Conservation (phyloP, 2,888 invertebrate species). For the Drosophila paranaensis region DNA sequence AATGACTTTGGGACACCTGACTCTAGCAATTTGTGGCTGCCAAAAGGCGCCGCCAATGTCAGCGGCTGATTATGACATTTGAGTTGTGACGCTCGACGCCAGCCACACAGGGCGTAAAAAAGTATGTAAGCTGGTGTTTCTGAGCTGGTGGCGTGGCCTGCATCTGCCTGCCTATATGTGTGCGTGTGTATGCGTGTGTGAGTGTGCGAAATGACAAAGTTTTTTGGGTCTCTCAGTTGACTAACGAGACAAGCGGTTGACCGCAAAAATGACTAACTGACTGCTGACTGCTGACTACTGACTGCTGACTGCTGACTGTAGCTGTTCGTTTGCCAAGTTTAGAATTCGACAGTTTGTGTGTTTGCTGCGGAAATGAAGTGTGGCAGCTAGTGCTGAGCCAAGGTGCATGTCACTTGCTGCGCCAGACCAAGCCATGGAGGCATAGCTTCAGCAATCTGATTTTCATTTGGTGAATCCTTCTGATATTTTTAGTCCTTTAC, state of each 20-base stretch:
- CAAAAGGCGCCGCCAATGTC: constrained; percentile 11
- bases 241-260: constrained; percentile 53
- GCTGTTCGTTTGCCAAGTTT: constrained; percentile 21
- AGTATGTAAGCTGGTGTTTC: constrained; percentile 23
- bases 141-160: constrained; percentile 7
- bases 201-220: constrained; percentile 14
- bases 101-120: constrained; percentile 13
- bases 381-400: constrained; percentile 15
- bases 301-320: constrained; percentile 20
- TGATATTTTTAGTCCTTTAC: not conserved
- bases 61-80: constrained; percentile 47
- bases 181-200: not conserved
- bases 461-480: not conserved
- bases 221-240: constrained; percentile 42
- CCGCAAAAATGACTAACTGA: constrained; percentile 60
- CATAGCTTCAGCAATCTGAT: not conserved
- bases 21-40: constrained; percentile 13
- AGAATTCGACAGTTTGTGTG: constrained; percentile 19
- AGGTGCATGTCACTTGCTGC: constrained; percentile 26
- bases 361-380: constrained; percentile 26
- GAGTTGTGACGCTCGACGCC: constrained; percentile 18
- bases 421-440: not conserved
- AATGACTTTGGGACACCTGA: constrained; percentile 26
- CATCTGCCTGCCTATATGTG: not conserved
- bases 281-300: constrained; percentile 21